Base-by-base conservation (phyloP, 2,888 invertebrate genomes). In the Eupithecia insigniata region DNA sequence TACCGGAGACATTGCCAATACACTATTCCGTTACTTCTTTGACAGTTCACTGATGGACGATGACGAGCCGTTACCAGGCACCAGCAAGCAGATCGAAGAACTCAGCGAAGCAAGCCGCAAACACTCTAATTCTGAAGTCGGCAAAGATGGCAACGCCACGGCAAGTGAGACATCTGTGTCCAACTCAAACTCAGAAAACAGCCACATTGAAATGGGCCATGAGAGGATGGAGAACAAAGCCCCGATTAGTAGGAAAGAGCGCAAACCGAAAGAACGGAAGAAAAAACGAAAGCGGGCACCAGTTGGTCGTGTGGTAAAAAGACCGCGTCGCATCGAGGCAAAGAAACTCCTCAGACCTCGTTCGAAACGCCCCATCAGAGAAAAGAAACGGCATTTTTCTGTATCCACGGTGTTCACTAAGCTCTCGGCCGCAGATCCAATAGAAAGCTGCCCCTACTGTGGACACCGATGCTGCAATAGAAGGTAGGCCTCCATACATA, bases 401-500 rank as follows among this genome's bases (percentile, higher is more conserved):
- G 74, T 80, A 0, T 84, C 88, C 0, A 86, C 88, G 0, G 80
- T 87, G n/a, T 84, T 85, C 69, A 83, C 86, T 46, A 83, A 81
- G 22, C 30, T 84, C 6, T 87, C 85, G 6, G 66, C 55, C 66
- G 74, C 78, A 0, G 81, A 79, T 10, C 72, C 75, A 18, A 74
- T 75, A 1, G 78, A 77, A 1, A 74, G 75, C 0, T 90, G 90
- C 73, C 73, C 75, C 39, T 81, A 84, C 71, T 92, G 92, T 72
- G 88, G 90, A 26, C 89, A 89, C 72, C 87, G 87, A 2, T 87
- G 88, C 78, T 89, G 89, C 72, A 83, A 83, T 69, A 83, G 87
- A 88, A 90, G 91, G 91, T 92, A 91, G 89, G 82, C 30, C n/a
- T 36, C 66, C 18, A 6, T 60, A 46, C 46, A 66, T 64, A 55